Percentiles rank a stretch among this genome's conserved stretches.
Evolutionary conservation across 2,888 invertebrate species (phyloP).

Genomic region (Trissolcus brochymenae): DNA sequence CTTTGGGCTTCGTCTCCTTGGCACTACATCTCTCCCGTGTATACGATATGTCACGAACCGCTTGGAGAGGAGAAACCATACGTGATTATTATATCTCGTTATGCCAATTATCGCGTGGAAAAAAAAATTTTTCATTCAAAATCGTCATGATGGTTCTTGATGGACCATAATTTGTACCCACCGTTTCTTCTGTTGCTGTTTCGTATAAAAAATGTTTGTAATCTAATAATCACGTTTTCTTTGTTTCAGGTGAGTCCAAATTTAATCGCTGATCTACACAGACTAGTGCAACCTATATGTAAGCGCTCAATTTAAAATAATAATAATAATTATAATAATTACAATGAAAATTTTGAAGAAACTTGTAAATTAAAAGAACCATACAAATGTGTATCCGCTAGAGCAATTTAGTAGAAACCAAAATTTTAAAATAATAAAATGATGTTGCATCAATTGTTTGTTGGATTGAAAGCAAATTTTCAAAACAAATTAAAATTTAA

Average conservation of each 20-base stretch:
- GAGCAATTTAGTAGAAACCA: no score
- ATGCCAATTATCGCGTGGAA: slow-evolving; percentile 30
- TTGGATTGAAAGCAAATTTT: not conserved
- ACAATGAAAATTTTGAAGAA: no score
- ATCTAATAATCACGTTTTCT: slow-evolving; percentile 10
- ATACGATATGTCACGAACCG: slow-evolving; percentile 29
- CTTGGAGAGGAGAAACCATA: slow-evolving; percentile 30
- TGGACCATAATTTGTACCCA: slow-evolving; percentile 6
- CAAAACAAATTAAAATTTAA: slow-evolving; percentile 6
- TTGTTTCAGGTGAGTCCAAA: slow-evolving; percentile 22
- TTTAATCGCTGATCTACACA: not conserved
- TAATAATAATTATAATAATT: no score
- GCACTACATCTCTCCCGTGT: slow-evolving; percentile 12
- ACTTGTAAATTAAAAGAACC: no score
- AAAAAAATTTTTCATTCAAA: slow-evolving; percentile 13
- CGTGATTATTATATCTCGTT: slow-evolving; percentile 39
- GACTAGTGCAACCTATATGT: no score
- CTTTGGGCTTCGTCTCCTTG: not conserved
- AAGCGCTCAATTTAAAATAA: no score
- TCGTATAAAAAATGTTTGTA: not conserved
- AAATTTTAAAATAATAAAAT: no score
- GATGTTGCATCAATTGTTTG: no score
- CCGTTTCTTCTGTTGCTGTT: no score
- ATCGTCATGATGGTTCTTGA: not conserved
- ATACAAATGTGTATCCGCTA: no score